Evolutionary conservation across 2,113 vertebrate genomes (phyloP), one percentile per base, ranked within the genome.

Genomic region (Ursus arctos): DNA sequence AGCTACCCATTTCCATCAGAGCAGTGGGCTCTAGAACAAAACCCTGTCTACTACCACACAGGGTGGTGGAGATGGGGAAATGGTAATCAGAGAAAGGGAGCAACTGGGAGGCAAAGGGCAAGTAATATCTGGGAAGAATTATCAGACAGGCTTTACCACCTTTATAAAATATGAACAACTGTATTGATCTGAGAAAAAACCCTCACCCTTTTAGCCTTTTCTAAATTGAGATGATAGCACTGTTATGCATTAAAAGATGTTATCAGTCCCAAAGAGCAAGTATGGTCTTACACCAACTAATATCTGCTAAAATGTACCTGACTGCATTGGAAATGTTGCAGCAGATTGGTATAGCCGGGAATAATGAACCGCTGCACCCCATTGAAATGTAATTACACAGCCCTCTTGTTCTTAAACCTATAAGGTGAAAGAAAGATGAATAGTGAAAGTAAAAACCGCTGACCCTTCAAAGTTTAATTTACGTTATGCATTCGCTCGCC

Each of bases 381-480:
- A 99, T 98, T 99, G 99, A 99, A 99, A 99, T 99, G 99, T 99
- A 99, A 99, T 99, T 99, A 99, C 99, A 99, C 99, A 99, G 99
- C 99, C 99, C 99, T 99, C 99, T 99, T 99, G 99, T 99, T 99
- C 99, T 99, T 99, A 99, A 99, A 99, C 99, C 99, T 99, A 99
- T 99, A 99, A 99, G 99, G 99, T 99, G 99, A 99, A 99, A 99
- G 99, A 99, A 99, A 99, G 99, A 99, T 99, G 99, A 99, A 99
- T 99, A 99, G 99, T 99, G 99, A 99, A 99, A 99, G 99, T 99
- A 99, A 99, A 99, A 99, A 99, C 98, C 99, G 99, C 99, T 99
- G 99, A 99, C 99, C 99, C 99, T 99, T 99, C 99, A 99, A 99
- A 99, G 99, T 99, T 99, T 99, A 99, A 99, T 99, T 99, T 99